Base-by-base conservation (phyloP, 2,797 vertebrate species). In the Argya squamiceps region DNA sequence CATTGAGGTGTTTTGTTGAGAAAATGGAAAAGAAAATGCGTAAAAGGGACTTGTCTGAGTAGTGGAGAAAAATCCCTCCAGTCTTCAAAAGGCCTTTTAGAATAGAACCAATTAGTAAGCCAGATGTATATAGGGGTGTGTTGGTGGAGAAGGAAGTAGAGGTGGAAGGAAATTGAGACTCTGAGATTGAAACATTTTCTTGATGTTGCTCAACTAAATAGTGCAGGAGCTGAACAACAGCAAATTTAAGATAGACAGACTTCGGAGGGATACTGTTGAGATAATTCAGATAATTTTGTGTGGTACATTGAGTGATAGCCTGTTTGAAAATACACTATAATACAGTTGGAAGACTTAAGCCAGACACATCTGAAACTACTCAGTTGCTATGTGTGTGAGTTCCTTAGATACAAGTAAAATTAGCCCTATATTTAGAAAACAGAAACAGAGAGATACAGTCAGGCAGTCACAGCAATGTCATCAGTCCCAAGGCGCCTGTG, bases 401-500 rank as follows among this genome's bases (percentile, higher is more conserved):
- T 74, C 44, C 68, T 85, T 53, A 85, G 60, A 76, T 49, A 73
- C 34, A 81, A 65, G 30, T 36, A 74, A 85, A 84, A 65, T 44
- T 68, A 2, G 4, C 12, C 36, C 76, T 95, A 75, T 86, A 88
- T 92, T 93, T 95, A 96, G 83, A 85, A 95, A 88, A 88, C 6
- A 90, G 82, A 75, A 67, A 65, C 21, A 46, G 60, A 71, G 47
- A 67, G 34, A 20, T 30, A 19, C 1, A 58, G 50, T 49, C 19
- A 46, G 49, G 15, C 53, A 58, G 49, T 21, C 55, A 49, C 50
- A 56, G 21, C 7, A 36, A 58, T 59, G 55, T 69, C 67, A 68
- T 69, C 90, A 60, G 47, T 36, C 36, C 23, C 55, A 18, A 81
- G 62, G 62, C 0, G 5, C 13, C 68, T 73, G 69, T 37, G 79